Conservation (phyloP, 2,113 vertebrate species). For the Ailuropoda melanoleuca region DNA sequence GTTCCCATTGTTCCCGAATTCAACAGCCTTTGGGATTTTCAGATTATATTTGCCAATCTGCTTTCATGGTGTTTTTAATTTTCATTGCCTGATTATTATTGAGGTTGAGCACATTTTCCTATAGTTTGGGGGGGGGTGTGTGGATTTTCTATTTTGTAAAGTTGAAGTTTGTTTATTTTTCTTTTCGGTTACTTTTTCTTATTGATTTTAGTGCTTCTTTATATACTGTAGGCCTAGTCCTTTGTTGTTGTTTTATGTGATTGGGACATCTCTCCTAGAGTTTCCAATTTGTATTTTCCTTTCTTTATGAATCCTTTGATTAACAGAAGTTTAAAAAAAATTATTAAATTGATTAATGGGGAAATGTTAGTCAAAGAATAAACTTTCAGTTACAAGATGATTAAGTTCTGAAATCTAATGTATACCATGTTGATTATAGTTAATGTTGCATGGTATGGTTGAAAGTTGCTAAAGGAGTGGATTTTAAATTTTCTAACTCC, state of each 20-base stretch:
- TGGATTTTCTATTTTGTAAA: neutral
- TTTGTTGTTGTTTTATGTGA: neutral
- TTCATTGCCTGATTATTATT: neutral
- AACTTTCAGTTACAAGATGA: neutral
- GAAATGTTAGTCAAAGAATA: neutral
- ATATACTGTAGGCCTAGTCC: neutral
- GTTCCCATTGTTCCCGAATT: neutral
- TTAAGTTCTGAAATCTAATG: neutral
- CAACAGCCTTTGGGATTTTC: neutral
- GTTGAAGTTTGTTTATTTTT: neutral
- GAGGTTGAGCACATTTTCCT: neutral
- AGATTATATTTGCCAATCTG: neutral
- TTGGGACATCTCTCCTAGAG: neutral
- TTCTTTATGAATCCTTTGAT: neutral
- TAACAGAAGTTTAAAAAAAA: neutral
- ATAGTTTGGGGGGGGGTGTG: neutral
- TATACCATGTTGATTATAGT: neutral
- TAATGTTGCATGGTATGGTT: neutral
- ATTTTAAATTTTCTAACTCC: neutral
- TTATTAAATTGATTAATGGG: neutral
- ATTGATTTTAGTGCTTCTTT: neutral
- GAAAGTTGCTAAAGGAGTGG: neutral
- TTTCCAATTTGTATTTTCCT: neutral
- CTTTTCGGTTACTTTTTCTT: neutral
- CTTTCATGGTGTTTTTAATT: neutral